phyloP scores from a whole-genome alignment of 2,888 invertebrate species.

The Cheilosia grossa region DNA sequence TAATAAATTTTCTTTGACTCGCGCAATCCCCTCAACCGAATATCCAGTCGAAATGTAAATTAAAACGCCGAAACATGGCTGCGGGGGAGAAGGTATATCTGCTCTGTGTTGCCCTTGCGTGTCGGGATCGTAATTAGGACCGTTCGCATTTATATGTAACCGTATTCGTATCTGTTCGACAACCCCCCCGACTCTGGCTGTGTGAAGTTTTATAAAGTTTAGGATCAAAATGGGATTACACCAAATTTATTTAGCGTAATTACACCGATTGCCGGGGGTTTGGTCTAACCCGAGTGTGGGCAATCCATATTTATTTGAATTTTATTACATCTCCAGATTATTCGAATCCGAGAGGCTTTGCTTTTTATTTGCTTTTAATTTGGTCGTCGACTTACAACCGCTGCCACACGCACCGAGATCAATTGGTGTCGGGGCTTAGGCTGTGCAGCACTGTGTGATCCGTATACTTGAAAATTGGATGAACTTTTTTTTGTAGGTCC shows the following conservation, averaged over 20 bases:
- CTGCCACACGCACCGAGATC: slow-evolving; percentile 47
- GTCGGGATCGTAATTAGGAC: slow-evolving; percentile 73
- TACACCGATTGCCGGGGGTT: slow-evolving; percentile 67
- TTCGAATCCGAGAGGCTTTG: slow-evolving; percentile 58
- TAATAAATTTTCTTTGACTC: slow-evolving; percentile 53
- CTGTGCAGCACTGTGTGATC: slow-evolving; percentile 32
- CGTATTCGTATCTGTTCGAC: slow-evolving; percentile 36
- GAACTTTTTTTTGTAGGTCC: slow-evolving; percentile 26
- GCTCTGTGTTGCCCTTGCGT: slow-evolving; percentile 55
- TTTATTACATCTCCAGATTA: slow-evolving; percentile 72
- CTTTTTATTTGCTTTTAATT: slow-evolving; percentile 71
- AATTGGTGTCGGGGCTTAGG: slow-evolving; percentile 69
- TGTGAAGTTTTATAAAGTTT: slow-evolving; percentile 70
- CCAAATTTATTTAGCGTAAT: slow-evolving; percentile 73
- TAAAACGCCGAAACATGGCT: slow-evolving; percentile 59
- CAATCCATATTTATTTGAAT: slow-evolving; percentile 64
- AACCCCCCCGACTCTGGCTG: background rate
- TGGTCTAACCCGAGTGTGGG: slow-evolving; percentile 9
- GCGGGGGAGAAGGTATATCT: slow-evolving; percentile 2
- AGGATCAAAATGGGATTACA: slow-evolving; percentile 74
- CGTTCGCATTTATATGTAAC: slow-evolving; percentile 59
- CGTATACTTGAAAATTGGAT: slow-evolving; percentile 55
- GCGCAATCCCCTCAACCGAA: slow-evolving; percentile 2
- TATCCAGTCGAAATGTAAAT: slow-evolving; percentile 71
- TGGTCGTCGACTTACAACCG: slow-evolving; percentile 8